Evolutionary conservation across 2,113 vertebrate genomes (phyloP).

Genomic region (Platanista minor): DNA sequence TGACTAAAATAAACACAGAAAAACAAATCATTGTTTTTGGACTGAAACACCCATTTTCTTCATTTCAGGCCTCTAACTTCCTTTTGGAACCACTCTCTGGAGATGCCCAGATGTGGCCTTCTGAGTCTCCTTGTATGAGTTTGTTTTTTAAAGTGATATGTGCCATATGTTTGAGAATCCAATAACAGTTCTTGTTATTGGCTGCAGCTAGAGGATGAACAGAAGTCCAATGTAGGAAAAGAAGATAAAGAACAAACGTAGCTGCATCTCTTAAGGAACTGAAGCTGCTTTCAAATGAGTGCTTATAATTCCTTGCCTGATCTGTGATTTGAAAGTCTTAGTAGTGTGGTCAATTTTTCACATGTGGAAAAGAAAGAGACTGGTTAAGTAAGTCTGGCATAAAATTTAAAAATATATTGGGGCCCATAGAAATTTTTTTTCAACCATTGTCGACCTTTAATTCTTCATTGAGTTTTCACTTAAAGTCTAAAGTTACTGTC

Average conservation of each 20-base stretch:
- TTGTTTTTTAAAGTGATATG: constrained; percentile 2
- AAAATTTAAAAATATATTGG: neutral
- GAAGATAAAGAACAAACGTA: neutral
- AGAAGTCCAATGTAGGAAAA: neutral
- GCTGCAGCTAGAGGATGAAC: neutral
- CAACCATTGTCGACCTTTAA: neutral
- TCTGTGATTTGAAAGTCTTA: constrained; percentile 13
- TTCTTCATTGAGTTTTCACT: neutral
- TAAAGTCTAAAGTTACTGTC: neutral
- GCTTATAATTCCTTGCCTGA: constrained; percentile 29
- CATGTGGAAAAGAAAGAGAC: constrained; percentile 9
- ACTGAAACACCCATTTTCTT: neutral
- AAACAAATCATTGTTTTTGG: constrained; percentile 4
- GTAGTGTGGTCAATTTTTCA: neutral
- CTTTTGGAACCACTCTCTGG: constrained; percentile 14
- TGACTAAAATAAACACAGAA: neutral
- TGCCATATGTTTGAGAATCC: constrained; percentile 23
- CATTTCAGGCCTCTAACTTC: constrained; percentile 17
- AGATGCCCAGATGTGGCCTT: constrained; percentile 36
- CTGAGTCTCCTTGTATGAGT: neutral
- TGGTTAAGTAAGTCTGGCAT: neutral
- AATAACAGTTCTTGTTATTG: neutral
- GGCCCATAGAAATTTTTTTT: neutral
- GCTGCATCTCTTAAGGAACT: neutral
- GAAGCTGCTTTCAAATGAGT: neutral